Evolutionary conservation across 1,140 invertebrate genomes (phyloP).

Genomic region (Parasteatoda tepidariorum): DNA sequence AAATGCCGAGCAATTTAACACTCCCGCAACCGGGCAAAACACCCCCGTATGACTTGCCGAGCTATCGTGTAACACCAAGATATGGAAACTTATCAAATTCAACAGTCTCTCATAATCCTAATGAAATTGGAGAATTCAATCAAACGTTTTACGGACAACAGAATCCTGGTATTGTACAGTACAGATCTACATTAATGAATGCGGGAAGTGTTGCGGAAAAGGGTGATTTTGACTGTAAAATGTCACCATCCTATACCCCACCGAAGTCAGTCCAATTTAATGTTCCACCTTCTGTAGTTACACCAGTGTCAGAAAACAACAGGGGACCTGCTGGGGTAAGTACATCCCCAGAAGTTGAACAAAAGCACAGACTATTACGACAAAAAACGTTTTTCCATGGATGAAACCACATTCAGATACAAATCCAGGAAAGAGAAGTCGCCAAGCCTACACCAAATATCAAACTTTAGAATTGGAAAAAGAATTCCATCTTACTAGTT

Average conservation of each 20-base stretch:
- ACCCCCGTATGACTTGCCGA: slow-evolving; percentile 28
- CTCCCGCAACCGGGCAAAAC: slow-evolving; percentile 45
- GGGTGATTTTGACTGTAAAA: slow-evolving; percentile 30
- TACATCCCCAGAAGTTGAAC: slow-evolving; percentile 34
- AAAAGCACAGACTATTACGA: slow-evolving; percentile 21
- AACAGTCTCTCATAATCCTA: slow-evolving; percentile 4
- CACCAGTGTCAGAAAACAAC: background rate
- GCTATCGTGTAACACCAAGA: background rate
- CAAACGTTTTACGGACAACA: slow-evolving; percentile 41
- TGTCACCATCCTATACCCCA: slow-evolving; percentile 29
- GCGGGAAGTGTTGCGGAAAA: background rate
- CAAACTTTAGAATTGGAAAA: slow-evolving; percentile 77
- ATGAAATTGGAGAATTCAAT: slow-evolving; percentile 12
- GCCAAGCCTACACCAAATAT: slow-evolving; percentile 89
- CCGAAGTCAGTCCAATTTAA: slow-evolving; percentile 12
- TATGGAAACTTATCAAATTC: slow-evolving; percentile 7
- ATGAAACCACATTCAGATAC: slow-evolving; percentile 43
- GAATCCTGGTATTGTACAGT: background rate
- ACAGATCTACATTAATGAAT: background rate
- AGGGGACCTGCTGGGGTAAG: slow-evolving; percentile 34
- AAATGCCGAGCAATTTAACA: slow-evolving; percentile 33
- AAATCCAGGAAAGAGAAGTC: slow-evolving; percentile 77
- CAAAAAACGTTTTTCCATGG: slow-evolving; percentile 38
- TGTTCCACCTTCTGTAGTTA: slow-evolving; percentile 9
- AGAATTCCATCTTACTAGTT: slow-evolving; percentile 74